phyloP scores from a whole-genome alignment of 2,888 invertebrate species.

The Caenorhabditis afra region DNA sequence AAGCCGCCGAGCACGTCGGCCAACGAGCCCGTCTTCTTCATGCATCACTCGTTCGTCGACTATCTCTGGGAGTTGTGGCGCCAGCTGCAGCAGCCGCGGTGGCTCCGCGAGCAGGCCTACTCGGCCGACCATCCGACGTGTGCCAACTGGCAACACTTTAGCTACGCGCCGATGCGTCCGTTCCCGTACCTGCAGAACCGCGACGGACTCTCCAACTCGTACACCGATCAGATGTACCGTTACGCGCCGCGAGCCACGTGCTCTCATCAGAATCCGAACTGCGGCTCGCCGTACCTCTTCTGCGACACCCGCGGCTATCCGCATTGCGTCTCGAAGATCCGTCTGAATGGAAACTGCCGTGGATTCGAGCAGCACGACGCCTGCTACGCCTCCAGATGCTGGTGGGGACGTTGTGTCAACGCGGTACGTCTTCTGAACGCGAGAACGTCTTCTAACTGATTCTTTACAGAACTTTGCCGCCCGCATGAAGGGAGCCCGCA shows the following conservation, averaged over 20 bases:
- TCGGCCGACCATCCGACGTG: conserved; percentile 76
- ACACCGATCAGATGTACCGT: conserved; percentile 80
- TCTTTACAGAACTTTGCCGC: conserved; percentile 60
- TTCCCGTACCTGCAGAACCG: conserved; percentile 77
- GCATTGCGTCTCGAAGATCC: conserved; percentile 79
- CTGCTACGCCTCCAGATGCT: conserved; percentile 77
- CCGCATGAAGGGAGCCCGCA: conserved; percentile 62
- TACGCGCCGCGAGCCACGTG: conserved; percentile 79
- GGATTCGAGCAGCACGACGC: conserved; percentile 77
- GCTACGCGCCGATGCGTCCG: conserved; percentile 78
- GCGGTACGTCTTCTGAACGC: conserved; percentile 50
- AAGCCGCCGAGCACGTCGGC: conserved; percentile 70
- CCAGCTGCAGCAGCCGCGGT: conserved; percentile 77
- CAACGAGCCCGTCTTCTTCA: conserved; percentile 79
- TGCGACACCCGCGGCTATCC: conserved; percentile 79
- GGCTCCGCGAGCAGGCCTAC: conserved; percentile 77
- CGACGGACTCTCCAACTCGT: conserved; percentile 79
- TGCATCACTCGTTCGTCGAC: conserved; percentile 81
- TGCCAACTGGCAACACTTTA: conserved; percentile 79
- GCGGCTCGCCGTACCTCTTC: conserved; percentile 79
- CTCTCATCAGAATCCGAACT: conserved; percentile 72
- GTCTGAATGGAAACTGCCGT: conserved; percentile 75
- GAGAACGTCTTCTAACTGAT: neutral
- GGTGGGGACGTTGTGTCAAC: conserved; percentile 77
- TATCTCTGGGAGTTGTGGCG: conserved; percentile 81